These are phyloP conservation scores for Phyllopteryx taeniolatus DNA, from an alignment of 2,113 vertebrate species.

Conservation along the genomic window DNA sequence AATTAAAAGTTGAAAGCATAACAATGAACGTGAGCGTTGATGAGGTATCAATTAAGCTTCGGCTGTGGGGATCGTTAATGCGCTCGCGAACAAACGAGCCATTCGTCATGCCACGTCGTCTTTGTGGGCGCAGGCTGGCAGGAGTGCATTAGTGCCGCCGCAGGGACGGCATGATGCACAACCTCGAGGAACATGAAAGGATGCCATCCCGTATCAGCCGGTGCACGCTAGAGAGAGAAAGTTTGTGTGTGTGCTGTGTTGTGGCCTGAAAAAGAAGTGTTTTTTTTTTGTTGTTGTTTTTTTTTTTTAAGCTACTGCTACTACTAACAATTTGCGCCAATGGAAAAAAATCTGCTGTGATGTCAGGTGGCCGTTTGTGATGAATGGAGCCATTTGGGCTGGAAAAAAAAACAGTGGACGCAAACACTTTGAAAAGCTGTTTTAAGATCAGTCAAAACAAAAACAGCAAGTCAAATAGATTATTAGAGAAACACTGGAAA, in stretches of 20 bases:
- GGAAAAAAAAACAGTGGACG: neutral
- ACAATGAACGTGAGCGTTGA: slow-evolving; percentile 18
- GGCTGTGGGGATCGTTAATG: slow-evolving; percentile 41
- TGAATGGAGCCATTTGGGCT: slow-evolving; percentile 9
- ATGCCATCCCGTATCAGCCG: slow-evolving; percentile 49
- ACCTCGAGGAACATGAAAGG: slow-evolving; percentile 57
- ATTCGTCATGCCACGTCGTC: slow-evolving; percentile 53
- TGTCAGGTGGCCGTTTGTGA: neutral
- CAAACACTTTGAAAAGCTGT: neutral
- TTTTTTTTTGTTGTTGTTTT: slow-evolving; percentile 3
- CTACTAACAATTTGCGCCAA: slow-evolving; percentile 1
- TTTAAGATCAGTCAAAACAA: neutral
- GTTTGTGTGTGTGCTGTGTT: neutral
- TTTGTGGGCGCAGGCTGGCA: slow-evolving; percentile 36
- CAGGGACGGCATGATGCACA: slow-evolving; percentile 31
- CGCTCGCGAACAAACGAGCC: slow-evolving; percentile 48
- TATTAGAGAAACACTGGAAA: neutral
- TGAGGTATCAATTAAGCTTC: slow-evolving; percentile 37
- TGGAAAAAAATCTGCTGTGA: neutral
- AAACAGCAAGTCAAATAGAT: neutral
- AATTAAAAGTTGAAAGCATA: slow-evolving; percentile 17
- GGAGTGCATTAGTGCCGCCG: slow-evolving; percentile 49
- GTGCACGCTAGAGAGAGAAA: slow-evolving; percentile 22
- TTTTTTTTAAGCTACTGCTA: neutral
- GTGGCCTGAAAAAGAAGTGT: neutral